phyloP scores from a whole-genome alignment of 2,113 vertebrate genomes.

The Dolichotis patagonum region DNA sequence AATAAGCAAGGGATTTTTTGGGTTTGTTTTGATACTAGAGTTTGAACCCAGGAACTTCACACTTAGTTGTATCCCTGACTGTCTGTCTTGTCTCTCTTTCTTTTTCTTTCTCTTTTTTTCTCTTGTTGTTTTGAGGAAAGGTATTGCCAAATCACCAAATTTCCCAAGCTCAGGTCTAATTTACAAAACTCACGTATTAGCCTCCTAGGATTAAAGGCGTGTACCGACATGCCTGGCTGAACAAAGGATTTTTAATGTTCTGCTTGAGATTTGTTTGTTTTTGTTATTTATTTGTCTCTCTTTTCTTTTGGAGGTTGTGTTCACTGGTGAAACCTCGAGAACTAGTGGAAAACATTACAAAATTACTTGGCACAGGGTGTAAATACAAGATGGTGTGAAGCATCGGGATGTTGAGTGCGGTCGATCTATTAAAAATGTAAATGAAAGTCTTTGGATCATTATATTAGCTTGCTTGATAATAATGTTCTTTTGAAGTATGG shows the following conservation, averaged over 20 bases:
- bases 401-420: background rate
- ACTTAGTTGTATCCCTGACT: background rate
- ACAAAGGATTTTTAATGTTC: background rate
- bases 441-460: background rate
- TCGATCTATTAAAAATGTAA: background rate
- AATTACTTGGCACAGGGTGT: background rate
- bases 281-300: background rate
- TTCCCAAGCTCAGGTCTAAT: background rate
- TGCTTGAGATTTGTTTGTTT: background rate
- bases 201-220: background rate
- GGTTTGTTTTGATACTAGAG: background rate
- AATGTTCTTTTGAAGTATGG: background rate
- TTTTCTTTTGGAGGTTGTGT: background rate
- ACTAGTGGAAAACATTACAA: background rate
- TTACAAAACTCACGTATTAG: background rate
- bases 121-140: background rate
- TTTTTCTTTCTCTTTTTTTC: background rate
- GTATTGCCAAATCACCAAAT: background rate
- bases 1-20: background rate
- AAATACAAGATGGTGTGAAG: background rate
- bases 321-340: background rate
- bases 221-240: background rate
- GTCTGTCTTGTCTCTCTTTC: background rate
- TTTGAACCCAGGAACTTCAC: background rate
- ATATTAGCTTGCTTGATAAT: background rate